Base-by-base conservation (phyloP, 2,113 vertebrate genomes). In the Ochotona princeps region DNA sequence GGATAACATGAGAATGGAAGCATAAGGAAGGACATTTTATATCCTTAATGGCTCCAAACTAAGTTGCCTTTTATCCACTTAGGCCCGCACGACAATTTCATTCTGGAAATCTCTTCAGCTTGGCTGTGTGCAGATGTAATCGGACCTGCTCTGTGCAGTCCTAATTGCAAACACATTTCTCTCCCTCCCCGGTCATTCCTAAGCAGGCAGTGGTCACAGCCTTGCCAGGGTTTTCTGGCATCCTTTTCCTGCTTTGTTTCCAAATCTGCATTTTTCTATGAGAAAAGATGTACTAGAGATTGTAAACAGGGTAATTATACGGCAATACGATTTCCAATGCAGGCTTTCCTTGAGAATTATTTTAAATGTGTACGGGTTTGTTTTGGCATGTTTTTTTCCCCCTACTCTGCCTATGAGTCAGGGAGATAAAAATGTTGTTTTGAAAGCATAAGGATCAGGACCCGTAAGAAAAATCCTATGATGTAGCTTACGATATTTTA, bases 151-250 rank as follows among this genome's bases (percentile, higher is more conserved):
- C 96, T 97, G 94, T 95, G 93, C 96, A 97, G 94, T 90, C 89
- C 88, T 98, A 98, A 98, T 98, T 98, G 90, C 96, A 98, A 98
- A 98, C 98, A 98, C 96, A 98, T 98, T 98, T 98, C 86, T 97
- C 84, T 96, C 96, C 96, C 93, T 96, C 83, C n/a, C 65, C 66
- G 81, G 97, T 96, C 97, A 97, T 96, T 96, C 95, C 94, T 96
- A 96, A 98, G 97, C 94, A 98, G 96, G 97, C 96, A 93, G 93
- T 76, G 96, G 95, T 92, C 86, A 87, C 83, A 76, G 2, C 90
- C 83, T 97, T 96, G 97, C 98, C 98, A 98, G 97, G 96, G 89
- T 67, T 98, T 98, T 97, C 97, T 98, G 98, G 98, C 97, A 96
- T 97, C 97, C 96, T 96, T 95, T 89, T 92, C 94, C 63, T 72